Evolutionary conservation across 2,113 vertebrate species (phyloP), one percentile per base, ranked within the genome.

Genomic region (Argyrosomus japonicus): DNA sequence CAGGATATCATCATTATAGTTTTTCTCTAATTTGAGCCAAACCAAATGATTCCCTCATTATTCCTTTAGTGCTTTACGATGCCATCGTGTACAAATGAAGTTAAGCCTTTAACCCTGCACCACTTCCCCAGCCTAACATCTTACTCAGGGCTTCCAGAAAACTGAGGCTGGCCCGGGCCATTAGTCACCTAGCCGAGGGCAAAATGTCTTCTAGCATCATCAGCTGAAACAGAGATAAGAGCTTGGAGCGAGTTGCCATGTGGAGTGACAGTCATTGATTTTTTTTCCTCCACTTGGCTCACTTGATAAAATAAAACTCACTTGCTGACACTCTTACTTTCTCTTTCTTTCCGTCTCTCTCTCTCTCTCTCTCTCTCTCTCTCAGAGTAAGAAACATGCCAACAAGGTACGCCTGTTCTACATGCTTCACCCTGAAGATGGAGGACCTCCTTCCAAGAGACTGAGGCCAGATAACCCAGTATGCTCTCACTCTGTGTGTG

Each of bases 351-450:
- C 36, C 8, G 1, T 36, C 36, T 40, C 36, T 36, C 18, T 53
- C 11, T 67, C 9, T 83, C 14, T 83, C 11, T 57, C 21, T 80
- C 19, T 79, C 2, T 86, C 50, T 82, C 36, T 70, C 48, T 85
- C 25, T 60, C 62, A 94, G 95, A 96, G 95, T 89, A 96, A 96
- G 88, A 96, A 96, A 79, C 95, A 96, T 61, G 95, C 95, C 77
- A 96, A 96, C 88, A 96, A 96, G 86, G 95, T 96, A 10, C 94
- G 95, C 11, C 91, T 96, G 77, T 96, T 96, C 94, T 96, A 96
- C 91, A 96, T 96, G 95, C 94, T 96, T 71, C 95, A 96, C 85
- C 95, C 95, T 36, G 95, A 96, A 81, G 96, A 96, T 48, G 96
- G 96, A 87, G 96, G 96, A 51, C 96, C 96, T 0, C 96, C 96